Conservation (phyloP, 2,888 invertebrate species). For the Cetonia aurata region DNA sequence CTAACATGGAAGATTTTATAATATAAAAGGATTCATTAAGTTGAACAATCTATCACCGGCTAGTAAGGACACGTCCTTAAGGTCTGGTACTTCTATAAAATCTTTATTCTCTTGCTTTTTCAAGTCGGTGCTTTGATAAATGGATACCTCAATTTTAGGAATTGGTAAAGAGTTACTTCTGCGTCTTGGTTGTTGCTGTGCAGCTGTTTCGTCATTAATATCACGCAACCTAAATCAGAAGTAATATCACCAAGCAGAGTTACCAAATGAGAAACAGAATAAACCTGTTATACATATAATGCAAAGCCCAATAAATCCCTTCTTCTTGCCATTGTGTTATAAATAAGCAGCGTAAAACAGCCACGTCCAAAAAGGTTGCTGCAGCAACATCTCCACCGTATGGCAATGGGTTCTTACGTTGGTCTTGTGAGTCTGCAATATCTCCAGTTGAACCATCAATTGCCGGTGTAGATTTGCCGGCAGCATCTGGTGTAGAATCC, state of each 20-base stretch:
- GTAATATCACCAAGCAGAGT: slow-evolving; percentile 47
- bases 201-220: slow-evolving; percentile 86
- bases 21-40: neutral
- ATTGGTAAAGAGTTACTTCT: slow-evolving; percentile 94
- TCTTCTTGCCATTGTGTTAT: slow-evolving; percentile 98
- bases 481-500: slow-evolving; percentile 82
- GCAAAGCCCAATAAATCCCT: slow-evolving; percentile 97
- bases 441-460: slow-evolving; percentile 55
- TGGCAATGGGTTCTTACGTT: slow-evolving; percentile 51
- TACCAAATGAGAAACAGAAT: neutral
- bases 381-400: slow-evolving; percentile 75
- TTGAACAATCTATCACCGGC: slow-evolving; percentile 68
- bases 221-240: slow-evolving; percentile 77
- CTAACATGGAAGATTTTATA: slow-evolving; percentile 53
- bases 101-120: slow-evolving; percentile 79
- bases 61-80: slow-evolving; percentile 75
- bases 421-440: slow-evolving; percentile 52
- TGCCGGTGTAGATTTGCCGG: slow-evolving; percentile 63
- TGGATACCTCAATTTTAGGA: slow-evolving; percentile 91
- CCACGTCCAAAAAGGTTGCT: slow-evolving; percentile 97
- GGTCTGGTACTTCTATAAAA: slow-evolving; percentile 83
- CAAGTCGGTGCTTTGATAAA: slow-evolving; percentile 83
- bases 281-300: slow-evolving; percentile 90
- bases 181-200: slow-evolving; percentile 83
- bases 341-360: slow-evolving; percentile 94